Evolutionary conservation across 2,113 vertebrate species (phyloP), one percentile per base, ranked within the genome.

Genomic region (Egretta garzetta): DNA sequence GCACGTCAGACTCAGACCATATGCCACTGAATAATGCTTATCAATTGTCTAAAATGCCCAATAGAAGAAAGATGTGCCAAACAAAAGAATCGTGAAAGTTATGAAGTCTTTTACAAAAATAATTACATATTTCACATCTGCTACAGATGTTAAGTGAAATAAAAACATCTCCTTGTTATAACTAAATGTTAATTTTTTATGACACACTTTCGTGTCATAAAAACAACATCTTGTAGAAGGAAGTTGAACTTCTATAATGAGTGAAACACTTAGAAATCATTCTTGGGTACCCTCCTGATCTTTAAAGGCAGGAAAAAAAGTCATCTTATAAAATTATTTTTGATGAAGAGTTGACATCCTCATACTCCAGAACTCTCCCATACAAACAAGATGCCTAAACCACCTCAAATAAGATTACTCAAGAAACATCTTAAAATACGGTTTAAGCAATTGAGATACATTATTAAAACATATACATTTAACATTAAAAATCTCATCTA

Each of bases 1-100:
- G 98, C 98, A 98, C 97, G 93, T 98, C 98, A 98, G 98, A 98
- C 97, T 98, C 96, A 96, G 98, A 98, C 98, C 98, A 99, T 98
- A 99, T 99, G 98, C 98, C 98, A 98, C 98, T 96, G 98, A 98
- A 98, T 98, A 98, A 98, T 96, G 96, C 98, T 98, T 98, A 98
- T 98, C 95, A 97, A 98, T 98, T 98, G 97, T 96, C 92, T 97
- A 96, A 97, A 97, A 98, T 97, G 96, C 94, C 94, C 96, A 97
- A 97, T 94, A 98, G 98, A 98, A 98, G 94, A 97, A 97, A 97
- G 95, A 97, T 98, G 94, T 92, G 97, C 96, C 95, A 96, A 91
- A 98, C 93, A 97, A 96, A 98, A 97, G 94, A 97, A 97, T 96
- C 93, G 92, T 90, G 75, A 94, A 98, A 97, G 96, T 97, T 98